Percentiles rank a stretch among this genome's conserved stretches.
Evolutionary conservation across 2,113 vertebrate species (phyloP).

Genomic region (Phocoena sinus): DNA sequence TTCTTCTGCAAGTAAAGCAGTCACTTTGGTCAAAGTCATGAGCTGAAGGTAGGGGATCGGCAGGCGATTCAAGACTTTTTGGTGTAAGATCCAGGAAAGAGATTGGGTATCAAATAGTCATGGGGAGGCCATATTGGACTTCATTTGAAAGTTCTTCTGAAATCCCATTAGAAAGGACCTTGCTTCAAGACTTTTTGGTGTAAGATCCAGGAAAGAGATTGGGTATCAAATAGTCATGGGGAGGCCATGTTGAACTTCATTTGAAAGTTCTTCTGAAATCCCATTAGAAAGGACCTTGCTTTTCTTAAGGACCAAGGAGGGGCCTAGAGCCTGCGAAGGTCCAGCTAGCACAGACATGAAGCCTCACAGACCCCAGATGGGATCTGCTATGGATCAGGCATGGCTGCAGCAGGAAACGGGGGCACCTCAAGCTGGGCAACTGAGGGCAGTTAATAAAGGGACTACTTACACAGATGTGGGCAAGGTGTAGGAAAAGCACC

Average conservation of each 20-base stretch:
- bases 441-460: background rate
- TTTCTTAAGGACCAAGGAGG: background rate
- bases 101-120: background rate
- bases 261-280: background rate
- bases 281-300: background rate
- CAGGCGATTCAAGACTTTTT: background rate
- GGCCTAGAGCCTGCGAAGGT: background rate
- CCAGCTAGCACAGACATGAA: background rate
- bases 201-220: background rate
- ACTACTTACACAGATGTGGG: background rate
- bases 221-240: background rate
- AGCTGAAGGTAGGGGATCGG: no score
- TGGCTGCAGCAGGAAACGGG: background rate
- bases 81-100: background rate
- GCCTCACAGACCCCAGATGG: background rate
- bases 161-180: background rate
- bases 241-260: background rate
- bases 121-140: background rate
- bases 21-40: background rate
- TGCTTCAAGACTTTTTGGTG: background rate
- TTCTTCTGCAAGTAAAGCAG: background rate
- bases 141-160: background rate
- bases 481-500: background rate
- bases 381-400: background rate
- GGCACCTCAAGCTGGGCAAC: background rate